Evolutionary conservation across 1,140 invertebrate genomes (phyloP).

Genomic region (Pteromalus puparum): DNA sequence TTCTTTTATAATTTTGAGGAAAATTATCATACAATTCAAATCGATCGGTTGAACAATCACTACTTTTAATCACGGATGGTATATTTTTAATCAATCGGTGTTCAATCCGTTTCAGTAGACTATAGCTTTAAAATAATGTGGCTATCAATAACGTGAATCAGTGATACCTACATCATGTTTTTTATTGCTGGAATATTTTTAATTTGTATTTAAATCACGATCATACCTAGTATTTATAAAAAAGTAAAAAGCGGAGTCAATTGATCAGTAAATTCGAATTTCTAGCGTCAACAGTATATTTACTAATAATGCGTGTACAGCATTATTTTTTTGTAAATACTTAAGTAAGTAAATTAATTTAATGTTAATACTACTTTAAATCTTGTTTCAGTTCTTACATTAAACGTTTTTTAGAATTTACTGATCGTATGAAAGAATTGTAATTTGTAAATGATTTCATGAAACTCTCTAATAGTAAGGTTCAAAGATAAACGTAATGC

Average conservation of each 20-base stretch:
- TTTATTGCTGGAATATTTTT: not conserved
- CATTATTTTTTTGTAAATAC: constrained; percentile 44
- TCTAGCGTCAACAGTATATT: not conserved
- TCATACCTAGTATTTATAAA: constrained; percentile 18
- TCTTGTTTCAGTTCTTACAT: not conserved
- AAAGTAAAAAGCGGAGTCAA: not conserved
- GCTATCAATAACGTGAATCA: not conserved
- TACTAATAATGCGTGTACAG: constrained; percentile 14
- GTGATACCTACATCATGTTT: constrained; percentile 12
- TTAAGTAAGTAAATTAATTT: constrained; percentile 26
- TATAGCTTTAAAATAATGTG: not conserved
- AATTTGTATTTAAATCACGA: constrained; percentile 24
- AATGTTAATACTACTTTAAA: constrained; percentile 6
- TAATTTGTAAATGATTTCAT: constrained; percentile 42
- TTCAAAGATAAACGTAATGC: constrained; percentile 26
- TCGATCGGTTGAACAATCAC: not conserved
- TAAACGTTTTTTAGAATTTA: constrained; percentile 22
- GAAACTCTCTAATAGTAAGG: not conserved
- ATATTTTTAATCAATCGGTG: not conserved
- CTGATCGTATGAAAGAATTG: constrained; percentile 26
- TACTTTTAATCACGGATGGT: not conserved
- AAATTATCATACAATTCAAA: not conserved
- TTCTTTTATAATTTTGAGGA: not conserved
- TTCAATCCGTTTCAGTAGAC: not conserved
- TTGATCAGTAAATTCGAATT: not conserved